Evolutionary conservation across 2,888 invertebrate species (phyloP), one percentile per base, ranked within the genome.

Genomic region (Pantelozetes paolii): DNA sequence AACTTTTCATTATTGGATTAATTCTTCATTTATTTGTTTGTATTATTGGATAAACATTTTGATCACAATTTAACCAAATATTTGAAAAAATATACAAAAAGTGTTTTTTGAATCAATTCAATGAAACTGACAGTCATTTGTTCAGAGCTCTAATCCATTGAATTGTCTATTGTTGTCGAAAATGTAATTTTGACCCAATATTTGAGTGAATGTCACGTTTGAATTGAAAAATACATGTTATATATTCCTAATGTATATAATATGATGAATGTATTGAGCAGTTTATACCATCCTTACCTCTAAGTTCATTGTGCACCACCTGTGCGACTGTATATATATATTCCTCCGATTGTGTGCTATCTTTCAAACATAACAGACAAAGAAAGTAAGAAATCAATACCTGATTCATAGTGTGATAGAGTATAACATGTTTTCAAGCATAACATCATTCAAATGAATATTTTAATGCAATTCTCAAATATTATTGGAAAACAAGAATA

Each of bases 301-400:
- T 36, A 9, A 36, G 36, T n/a, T n/a, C n/a, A n/a, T n/a, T n/a
- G n/a, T n/a, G 28, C 28, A 57, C 57, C 57, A 57, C 57, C 57
- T 57, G 57, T 59, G 28, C 59, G 28, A 23, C 8, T 28, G 15
- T 8, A 18, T 59, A 30, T 59, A 59, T 54, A 54, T 54, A 36
- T 54, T 54, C 8, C 28, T 59, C 32, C 18, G 32, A 59, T 59
- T 59, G 26, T 59, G 30, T 28, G 59, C 30, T 59, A 28, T 59
- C 59, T 59, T 32, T 59, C 3, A 59, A 32, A 13, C 32, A 59
- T 18, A 59, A 30, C 28, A 18, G n/a, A 15, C 28, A 32, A 28
- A 32, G 28, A 57, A 59, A 30, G 18, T 18, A 59, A 59, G 59
- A 59, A 59, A 59, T 59, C 59, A 59, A 59, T 59, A 59, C 28